Base-by-base conservation (phyloP, 2,888 invertebrate species). In the Rhamphomyia laevipes region DNA sequence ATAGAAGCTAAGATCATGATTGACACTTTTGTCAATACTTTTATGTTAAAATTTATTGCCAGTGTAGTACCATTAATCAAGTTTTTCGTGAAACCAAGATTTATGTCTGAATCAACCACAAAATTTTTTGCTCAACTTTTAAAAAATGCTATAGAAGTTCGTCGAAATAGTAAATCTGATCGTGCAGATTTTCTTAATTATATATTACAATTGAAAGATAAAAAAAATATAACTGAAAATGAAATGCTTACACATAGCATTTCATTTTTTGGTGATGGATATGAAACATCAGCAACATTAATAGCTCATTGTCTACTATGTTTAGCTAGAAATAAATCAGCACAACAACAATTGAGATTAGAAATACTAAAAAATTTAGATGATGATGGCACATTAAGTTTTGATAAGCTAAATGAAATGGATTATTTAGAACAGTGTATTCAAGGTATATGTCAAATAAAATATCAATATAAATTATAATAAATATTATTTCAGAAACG, bases 81-180 rank as follows among this genome's bases (percentile, higher is more conserved):
- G 54, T 45, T 27, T 50, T 51, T 4, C 41, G 49, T 11, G n/a
- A 65, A 61, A 13, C 16, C 57, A 0, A 58, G 59, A 4, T 51
- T 57, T 11, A 43, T 56, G 13, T 33, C 47, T 5, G 12, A 48
- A 15, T 42, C 75, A 1, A 91, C 92, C 61, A 91, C 64, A 21
- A 10, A 35, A 0, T 67, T 63, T 46, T 68, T 68, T 18, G 37
- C 53, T 0, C 50, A 56, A 3, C 49, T 68, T 1, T 59, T 66
- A 62, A 50, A 55, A n/a, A 56, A 50, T 17, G 63, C 67, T 0
- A 50, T 66, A 10, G 54, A 63, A 18, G 44, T 61, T 1, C 58
- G 69, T 0, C 55, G 57, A 3, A 48, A 56, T 31, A 59, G 48
- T 2, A 49, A 60, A 31, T 56, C 54, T 4, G 58, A 63, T 13